These are phyloP conservation scores for Hypotaenidia okinawae DNA, from an alignment of 2,797 vertebrate genomes.

Conservation along the genomic window DNA sequence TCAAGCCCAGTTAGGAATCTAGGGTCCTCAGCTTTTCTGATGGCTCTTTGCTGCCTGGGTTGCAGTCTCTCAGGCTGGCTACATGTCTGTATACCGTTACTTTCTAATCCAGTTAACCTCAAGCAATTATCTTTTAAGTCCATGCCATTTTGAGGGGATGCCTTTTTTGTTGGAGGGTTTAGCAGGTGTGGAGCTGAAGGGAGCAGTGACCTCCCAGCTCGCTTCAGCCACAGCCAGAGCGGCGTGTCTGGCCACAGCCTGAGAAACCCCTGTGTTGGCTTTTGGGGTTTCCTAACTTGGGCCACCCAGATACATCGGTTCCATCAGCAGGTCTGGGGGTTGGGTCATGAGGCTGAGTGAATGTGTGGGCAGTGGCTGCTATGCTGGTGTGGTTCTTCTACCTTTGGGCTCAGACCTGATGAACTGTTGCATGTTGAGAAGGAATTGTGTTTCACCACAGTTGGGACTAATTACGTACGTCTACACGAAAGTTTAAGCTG, in stretches of 20 bases:
- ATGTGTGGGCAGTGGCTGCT: fast-evolving
- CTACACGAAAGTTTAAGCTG: not conserved
- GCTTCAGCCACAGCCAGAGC: not conserved
- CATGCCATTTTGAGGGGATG: not conserved
- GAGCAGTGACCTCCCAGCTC: not conserved
- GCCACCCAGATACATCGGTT: not conserved
- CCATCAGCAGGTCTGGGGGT: not conserved
- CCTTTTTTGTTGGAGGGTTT: not conserved
- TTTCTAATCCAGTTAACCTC: not conserved
- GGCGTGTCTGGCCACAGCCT: not conserved
- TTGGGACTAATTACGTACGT: not conserved
- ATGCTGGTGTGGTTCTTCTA: not conserved
- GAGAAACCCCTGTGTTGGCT: not conserved
- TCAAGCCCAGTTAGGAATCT: not conserved
- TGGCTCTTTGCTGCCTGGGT: not conserved
- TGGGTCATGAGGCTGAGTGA: not conserved
- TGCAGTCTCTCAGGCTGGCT: not conserved
- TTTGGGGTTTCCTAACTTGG: not conserved
- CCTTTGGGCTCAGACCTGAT: not conserved
- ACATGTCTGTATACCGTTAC: not conserved
- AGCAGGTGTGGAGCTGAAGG: not conserved
- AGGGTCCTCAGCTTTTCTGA: not conserved
- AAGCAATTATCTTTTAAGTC: not conserved
- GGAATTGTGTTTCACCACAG: not conserved
- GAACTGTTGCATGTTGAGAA: not conserved